Evolutionary conservation across 2,113 vertebrate species (phyloP), one percentile per base, ranked within the genome.

Genomic region (Echinops telfairi): DNA sequence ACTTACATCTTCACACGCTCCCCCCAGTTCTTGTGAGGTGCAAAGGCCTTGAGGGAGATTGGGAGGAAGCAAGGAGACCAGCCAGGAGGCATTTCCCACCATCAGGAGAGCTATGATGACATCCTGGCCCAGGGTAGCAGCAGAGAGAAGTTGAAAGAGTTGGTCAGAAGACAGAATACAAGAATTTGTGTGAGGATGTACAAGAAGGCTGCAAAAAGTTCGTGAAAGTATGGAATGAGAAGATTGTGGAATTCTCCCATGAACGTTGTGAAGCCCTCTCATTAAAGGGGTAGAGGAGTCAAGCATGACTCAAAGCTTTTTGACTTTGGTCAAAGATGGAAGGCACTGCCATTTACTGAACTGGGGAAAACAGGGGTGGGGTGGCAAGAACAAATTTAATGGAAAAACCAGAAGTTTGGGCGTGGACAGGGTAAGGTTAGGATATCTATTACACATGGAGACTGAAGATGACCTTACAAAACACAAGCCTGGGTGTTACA

Each of bases 391-490:
- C 4, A 64, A 10, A 70, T 38, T 84, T 62, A 89, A 58, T 81
- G 33, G 16, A 36, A 47, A 73, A 9, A 76, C 57, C 31, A 75
- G 70, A 60, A 60, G 58, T 64, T 94, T 4, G 71, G 31, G 25
- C 60, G 80, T 17, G 73, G 66, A 83, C 6, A 82, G 0, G 38
- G 57, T 38, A 82, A 85, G 25, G 53, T 1, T 31, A 53, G 78
- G n/a, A 94, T 47, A 38, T 25, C 33, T 62, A 80, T 53, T 14
- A 62, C n/a, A 77, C 29, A 64, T 31, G 78, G 19, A 83, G 78
- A 38, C 68, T n/a, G 4, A 95, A 11, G 64, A 92, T 75, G 23
- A 73, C 36, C 33, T 53, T 71, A 71, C 80, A 83, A 86, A 90
- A 38, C 53, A 83, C 5, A 83, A 76, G 31, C 40, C 47, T 16